Evolutionary conservation across 2,888 invertebrate species (phyloP).

Genomic region (Pycnomerus fuliginosus): DNA sequence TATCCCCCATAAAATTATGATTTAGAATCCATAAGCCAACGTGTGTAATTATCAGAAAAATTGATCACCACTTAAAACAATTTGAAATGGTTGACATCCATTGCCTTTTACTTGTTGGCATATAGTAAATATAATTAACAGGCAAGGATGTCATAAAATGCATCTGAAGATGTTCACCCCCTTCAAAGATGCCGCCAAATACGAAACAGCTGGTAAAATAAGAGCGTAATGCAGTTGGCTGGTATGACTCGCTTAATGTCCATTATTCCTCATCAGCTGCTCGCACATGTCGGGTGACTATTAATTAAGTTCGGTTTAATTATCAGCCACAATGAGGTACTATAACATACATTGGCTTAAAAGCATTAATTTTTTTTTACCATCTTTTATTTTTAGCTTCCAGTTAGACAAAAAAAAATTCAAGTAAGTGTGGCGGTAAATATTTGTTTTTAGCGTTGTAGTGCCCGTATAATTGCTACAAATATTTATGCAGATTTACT

Average conservation of each 20-base stretch:
- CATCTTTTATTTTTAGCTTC: too few species aligned
- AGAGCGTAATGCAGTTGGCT: conserved; percentile 33
- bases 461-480: conserved; percentile 25
- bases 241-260: conserved; percentile 40
- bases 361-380: too few species aligned
- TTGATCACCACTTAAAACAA: too few species aligned
- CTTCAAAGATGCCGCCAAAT: conserved; percentile 30
- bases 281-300: conserved; percentile 38
- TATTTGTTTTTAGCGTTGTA: conserved; percentile 20
- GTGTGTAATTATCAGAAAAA: too few species aligned
- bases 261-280: conserved; percentile 40
- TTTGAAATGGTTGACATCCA: too few species aligned
- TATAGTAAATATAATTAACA: too few species aligned
- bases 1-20: too few species aligned
- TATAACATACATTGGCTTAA: too few species aligned
- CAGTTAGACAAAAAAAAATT: too few species aligned
- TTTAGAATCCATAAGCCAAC: too few species aligned
- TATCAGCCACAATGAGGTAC: too few species aligned
- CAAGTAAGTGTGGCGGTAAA: conserved; percentile 20
- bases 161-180: conserved; percentile 17
- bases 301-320: conserved; percentile 40
- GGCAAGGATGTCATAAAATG: conserved; percentile 12
- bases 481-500: conserved; percentile 27
- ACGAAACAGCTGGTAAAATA: conserved; percentile 35
- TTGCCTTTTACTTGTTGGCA: too few species aligned